Percentiles rank a stretch among this genome's conserved stretches.
Conservation (phyloP, 2,797 vertebrate species). For the Myotis findleyi region DNA sequence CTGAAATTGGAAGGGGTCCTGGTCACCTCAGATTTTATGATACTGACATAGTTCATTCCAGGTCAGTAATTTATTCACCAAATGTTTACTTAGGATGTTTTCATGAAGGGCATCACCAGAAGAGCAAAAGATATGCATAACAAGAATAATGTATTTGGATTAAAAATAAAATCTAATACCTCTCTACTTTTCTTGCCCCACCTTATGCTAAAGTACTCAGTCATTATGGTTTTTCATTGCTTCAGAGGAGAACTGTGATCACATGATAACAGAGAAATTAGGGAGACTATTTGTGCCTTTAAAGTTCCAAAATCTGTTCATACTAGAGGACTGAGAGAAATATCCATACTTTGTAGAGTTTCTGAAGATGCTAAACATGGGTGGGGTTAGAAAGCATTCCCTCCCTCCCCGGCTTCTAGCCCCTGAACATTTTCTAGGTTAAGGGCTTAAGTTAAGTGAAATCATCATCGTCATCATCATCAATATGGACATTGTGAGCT, state of each 20-base stretch:
- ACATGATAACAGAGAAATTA: not conserved
- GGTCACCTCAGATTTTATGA: conserved; percentile 40
- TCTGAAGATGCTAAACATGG: not conserved
- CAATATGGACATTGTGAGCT: not conserved
- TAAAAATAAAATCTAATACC: not conserved
- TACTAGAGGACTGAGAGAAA: not conserved
- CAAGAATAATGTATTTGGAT: not conserved
- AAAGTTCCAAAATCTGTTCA: not conserved
- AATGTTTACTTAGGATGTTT: conserved; percentile 42
- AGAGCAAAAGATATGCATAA: not conserved
- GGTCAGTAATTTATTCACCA: conserved; percentile 45
- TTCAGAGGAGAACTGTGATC: not conserved
- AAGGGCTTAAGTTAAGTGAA: not conserved
- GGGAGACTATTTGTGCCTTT: not conserved
- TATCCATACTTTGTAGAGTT: not conserved
- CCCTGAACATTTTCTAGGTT: not conserved
- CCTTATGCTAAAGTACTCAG: not conserved
- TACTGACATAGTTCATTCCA: not conserved
- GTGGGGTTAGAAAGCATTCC: not conserved
- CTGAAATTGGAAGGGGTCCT: conserved; percentile 72
- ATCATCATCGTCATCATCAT: not conserved
- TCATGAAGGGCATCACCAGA: not conserved
- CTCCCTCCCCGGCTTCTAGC: not conserved
- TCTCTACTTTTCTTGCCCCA: not conserved
- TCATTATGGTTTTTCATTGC: not conserved